Evolutionary conservation across 2,888 invertebrate genomes (phyloP), one percentile per base, ranked within the genome.

Genomic region (Lepas anatifera): DNA sequence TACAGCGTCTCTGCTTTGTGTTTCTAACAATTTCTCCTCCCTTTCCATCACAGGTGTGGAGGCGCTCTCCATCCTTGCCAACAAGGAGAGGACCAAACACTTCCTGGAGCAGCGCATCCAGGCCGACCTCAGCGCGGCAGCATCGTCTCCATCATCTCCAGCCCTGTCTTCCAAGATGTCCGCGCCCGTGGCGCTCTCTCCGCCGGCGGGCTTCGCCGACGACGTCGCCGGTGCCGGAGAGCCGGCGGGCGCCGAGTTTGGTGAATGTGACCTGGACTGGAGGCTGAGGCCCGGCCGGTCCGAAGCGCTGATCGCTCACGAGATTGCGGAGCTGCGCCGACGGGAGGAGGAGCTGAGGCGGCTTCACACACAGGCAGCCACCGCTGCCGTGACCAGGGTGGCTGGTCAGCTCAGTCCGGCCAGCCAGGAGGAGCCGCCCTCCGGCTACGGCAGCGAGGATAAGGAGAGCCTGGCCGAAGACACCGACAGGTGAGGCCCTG

Each of bases 281-380:
- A 13, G 41, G 16, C 41, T 4, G 11, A 41, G 11, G 41, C 10
- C 41, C 41, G 41, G 4, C 35, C 8, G 18, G 22, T 2, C 58
- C 76, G 71, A 78, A 73, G 77, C 70, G 76, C 81, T 76, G 71
- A 82, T 83, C 37, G 82, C 81, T 1, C 74, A 77, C 64, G 84
- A 84, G 75, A 79, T 84, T 48, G 77, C 80, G 46, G 81, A 83
- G 74, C 77, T 80, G 73, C 76, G 78, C 52, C 81, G 82, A 71
- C 76, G 83, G 3, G 83, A 84, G 74, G 82, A 81, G 67, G 84
- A 84, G 71, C 76, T 83, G 52, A 76, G 78, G 22, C 75, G 76
- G 70, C n/a, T n/a, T n/a, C n/a, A n/a, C n/a, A n/a, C n/a, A n/a
- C n/a, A n/a, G n/a, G n/a, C n/a, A n/a, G 75, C 77, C 73, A 75